Conservation (phyloP, 2,888 invertebrate species). For the Ecdyonurus torrentis region DNA sequence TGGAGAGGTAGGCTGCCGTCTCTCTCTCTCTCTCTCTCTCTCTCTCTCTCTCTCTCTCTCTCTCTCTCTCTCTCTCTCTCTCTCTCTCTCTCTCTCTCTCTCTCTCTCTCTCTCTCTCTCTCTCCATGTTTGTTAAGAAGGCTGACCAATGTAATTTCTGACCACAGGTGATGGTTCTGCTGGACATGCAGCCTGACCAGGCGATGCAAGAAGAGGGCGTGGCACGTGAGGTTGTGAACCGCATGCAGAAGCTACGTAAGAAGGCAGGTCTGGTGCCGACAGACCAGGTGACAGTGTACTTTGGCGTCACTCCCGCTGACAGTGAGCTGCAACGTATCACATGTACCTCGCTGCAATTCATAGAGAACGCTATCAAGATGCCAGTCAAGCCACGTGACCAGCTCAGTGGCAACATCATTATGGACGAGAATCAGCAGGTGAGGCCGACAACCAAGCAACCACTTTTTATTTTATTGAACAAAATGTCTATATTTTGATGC, state of each 20-base stretch:
- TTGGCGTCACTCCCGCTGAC: slow-evolving; percentile 36
- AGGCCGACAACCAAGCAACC: too few species aligned
- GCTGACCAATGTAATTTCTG: neutral
- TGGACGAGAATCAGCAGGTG: slow-evolving; percentile 38
- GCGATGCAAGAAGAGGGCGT: slow-evolving; percentile 87
- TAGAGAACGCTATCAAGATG: slow-evolving; percentile 67
- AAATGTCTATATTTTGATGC: too few species aligned
- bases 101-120: slow-evolving; percentile 12
- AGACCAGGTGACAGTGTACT: slow-evolving; percentile 73
- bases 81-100: slow-evolving; percentile 11
- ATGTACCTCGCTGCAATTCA: slow-evolving; percentile 51
- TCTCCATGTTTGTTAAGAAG: too few species aligned
- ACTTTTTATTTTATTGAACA: too few species aligned
- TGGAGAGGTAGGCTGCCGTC: slow-evolving; percentile 3
- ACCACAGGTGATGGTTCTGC: slow-evolving; percentile 51
- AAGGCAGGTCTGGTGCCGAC: slow-evolving; percentile 84
- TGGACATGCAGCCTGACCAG: slow-evolving; percentile 80
- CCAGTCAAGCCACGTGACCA: slow-evolving; percentile 41
- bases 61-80: slow-evolving; percentile 6
- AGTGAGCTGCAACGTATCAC: slow-evolving; percentile 52
- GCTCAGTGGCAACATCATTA: slow-evolving; percentile 35
- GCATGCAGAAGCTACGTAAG: slow-evolving; percentile 90
- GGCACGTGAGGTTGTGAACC: slow-evolving; percentile 88
- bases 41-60: slow-evolving; percentile 2
- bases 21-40: neutral